Percentiles rank a stretch among this genome's conserved stretches.
phyloP scores from a whole-genome alignment of 2,113 vertebrate genomes.

The Clarias macrocephalus region DNA sequence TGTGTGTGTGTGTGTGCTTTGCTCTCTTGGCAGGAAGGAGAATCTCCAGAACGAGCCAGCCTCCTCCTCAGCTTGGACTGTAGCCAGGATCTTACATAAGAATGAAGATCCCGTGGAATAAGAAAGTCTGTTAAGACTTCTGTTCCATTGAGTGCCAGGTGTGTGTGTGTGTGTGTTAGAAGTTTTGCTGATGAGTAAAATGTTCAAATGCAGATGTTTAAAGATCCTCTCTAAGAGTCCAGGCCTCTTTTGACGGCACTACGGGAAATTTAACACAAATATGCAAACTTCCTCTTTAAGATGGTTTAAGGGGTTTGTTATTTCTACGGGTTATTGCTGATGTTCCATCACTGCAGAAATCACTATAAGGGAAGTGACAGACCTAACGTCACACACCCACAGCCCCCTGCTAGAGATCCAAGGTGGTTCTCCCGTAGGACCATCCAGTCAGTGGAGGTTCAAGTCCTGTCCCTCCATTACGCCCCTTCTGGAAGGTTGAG shows the following conservation, averaged over 20 bases:
- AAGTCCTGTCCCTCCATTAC: conserved; percentile 7
- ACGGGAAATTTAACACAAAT: not conserved
- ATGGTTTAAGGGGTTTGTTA: not conserved
- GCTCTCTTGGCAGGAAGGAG: not conserved
- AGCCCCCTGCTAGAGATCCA: not conserved
- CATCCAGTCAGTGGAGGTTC: not conserved
- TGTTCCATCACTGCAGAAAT: not conserved
- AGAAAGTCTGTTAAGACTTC: not conserved
- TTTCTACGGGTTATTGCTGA: not conserved
- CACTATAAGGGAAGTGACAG: not conserved
- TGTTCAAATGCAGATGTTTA: not conserved
- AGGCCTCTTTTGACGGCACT: not conserved
- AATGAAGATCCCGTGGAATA: not conserved
- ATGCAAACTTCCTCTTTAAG: not conserved
- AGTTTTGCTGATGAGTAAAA: not conserved
- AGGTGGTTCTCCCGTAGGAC: not conserved
- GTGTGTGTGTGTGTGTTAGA: not conserved
- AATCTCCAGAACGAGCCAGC: conserved; percentile 2
- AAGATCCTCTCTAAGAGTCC: not conserved
- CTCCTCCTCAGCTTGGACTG: not conserved
- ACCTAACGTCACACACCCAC: not conserved
- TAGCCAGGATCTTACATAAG: conserved; percentile 15
- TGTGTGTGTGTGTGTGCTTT: not conserved
- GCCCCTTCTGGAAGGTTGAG: not conserved
- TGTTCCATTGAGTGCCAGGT: conserved; percentile 7